Conservation (phyloP, 2,113 vertebrate genomes). For the Trachemys scripta region DNA sequence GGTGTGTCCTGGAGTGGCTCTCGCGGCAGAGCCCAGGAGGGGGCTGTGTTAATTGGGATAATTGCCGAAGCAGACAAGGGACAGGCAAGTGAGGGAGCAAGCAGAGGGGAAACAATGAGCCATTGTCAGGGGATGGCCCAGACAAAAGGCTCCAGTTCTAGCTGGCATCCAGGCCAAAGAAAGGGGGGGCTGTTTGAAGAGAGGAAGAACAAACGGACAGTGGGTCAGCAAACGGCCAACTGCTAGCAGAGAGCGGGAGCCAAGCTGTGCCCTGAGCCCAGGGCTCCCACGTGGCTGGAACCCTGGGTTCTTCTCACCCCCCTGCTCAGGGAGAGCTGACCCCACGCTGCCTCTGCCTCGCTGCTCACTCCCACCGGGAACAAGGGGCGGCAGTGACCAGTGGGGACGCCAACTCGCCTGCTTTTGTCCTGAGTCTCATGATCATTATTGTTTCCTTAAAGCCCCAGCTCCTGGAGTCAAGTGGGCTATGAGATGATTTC, state of each 20-base stretch:
- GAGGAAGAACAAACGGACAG: slow-evolving; percentile 29
- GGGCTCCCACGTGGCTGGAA: background rate
- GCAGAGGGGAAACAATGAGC: slow-evolving; percentile 38
- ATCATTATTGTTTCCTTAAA: background rate
- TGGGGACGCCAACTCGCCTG: too few relatives aligned
- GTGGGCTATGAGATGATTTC: too few relatives aligned
- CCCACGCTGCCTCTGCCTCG: rapidly evolving
- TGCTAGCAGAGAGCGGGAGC: slow-evolving; percentile 8
- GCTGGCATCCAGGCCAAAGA: slow-evolving; percentile 48
- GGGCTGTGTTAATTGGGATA: slow-evolving; percentile 55
- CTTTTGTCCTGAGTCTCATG: too few relatives aligned
- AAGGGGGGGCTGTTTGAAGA: slow-evolving; percentile 47
- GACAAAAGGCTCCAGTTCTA: slow-evolving; percentile 52
- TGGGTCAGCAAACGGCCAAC: slow-evolving; percentile 65
- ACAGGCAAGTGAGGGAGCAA: background rate
- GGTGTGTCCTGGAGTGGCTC: background rate
- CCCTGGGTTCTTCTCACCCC: rapidly evolving
- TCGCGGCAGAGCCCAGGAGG: background rate
- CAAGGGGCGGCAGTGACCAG: background rate
- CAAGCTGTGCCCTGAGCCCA: slow-evolving; percentile 54
- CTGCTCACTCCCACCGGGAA: too few relatives aligned
- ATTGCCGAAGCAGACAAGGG: slow-evolving; percentile 63
- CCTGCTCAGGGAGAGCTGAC: rapidly evolving
- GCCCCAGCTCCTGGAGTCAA: rapidly evolving
- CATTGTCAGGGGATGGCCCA: slow-evolving; percentile 50